Conservation (phyloP, 1,140 invertebrate species). For the Achatina immaculata region DNA sequence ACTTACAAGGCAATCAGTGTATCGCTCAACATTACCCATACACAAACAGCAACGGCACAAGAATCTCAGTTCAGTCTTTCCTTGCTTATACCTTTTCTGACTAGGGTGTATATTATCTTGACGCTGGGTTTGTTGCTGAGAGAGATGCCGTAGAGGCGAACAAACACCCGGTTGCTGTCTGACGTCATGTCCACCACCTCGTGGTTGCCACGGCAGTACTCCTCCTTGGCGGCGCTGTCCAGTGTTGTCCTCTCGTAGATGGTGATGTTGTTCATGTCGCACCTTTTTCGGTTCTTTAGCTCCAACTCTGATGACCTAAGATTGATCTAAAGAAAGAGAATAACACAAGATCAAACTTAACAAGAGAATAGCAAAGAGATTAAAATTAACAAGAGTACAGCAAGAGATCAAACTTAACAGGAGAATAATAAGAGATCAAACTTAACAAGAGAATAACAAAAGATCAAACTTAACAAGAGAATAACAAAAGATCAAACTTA, state of each 20-base stretch:
- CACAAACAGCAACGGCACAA: too few relatives aligned
- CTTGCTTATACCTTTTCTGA: conserved; percentile 37
- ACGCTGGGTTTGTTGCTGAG: conserved; percentile 33
- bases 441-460: too few relatives aligned
- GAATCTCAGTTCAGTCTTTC: too few relatives aligned
- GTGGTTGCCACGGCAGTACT: conserved; percentile 29
- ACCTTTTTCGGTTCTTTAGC: conserved; percentile 20
- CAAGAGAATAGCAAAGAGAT: too few relatives aligned
- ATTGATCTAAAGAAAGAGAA: conserved; percentile 37
- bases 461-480: too few relatives aligned
- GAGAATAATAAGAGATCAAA: too few relatives aligned
- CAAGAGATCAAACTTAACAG: too few relatives aligned
- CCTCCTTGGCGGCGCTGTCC: conserved; percentile 13
- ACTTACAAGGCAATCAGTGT: too few relatives aligned
- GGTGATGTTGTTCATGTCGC: conserved; percentile 43
- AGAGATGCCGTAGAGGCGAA: conserved; percentile 43
- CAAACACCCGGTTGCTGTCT: conserved; percentile 47
- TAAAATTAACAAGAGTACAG: too few relatives aligned
- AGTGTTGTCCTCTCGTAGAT: conserved; percentile 45
- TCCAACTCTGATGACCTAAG: conserved; percentile 36
- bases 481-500: too few relatives aligned
- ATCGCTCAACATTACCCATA: too few relatives aligned
- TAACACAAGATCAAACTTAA: too few relatives aligned
- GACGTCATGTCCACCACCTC: conserved; percentile 40
- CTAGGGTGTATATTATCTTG: conserved; percentile 42